Evolutionary conservation across 2,113 vertebrate genomes (phyloP), one percentile per base, ranked within the genome.

Genomic region (Sorex fumeus): DNA sequence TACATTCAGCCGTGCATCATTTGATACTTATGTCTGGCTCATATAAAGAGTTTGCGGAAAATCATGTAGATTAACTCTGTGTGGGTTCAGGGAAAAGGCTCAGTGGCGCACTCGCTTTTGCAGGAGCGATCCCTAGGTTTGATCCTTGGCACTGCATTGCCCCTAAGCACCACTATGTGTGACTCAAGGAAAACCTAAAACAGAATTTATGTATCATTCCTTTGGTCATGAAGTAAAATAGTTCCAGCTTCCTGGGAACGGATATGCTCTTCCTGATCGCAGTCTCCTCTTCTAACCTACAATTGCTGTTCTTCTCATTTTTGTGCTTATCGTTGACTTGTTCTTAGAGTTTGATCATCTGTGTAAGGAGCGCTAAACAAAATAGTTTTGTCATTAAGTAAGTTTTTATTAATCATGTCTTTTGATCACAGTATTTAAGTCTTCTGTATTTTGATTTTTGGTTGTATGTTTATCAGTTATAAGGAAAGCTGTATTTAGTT

Each of bases 361-460:
- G 8, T 43, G 16, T 72, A 47, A 43, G 16, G 2, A 83, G 71
- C 43, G 25, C 57, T 74, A 40, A 77, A 28, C 32, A 87, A 60
- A 87, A 50, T n/a, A n/a, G n/a, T n/a, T n/a, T n/a, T n/a, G n/a
- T n/a, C n/a, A n/a, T n/a, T n/a, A n/a, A n/a, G n/a, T n/a, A n/a
- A n/a, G n/a, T n/a, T 28, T 87, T 75, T 82, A 16, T 90, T 53
- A 70, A 91, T 78, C 4, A 15, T 53, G 5, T 7, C 8, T 7
- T 74, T 81, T 74, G 62, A 79, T 84, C 80, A 47, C 43, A 75
- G 25, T 82, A 43, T 66, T 77, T 81, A 71, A 76, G 62, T 89
- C 23, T 69, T 93, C 28, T 94, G 0, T 69, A 32, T 92, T 84
- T 53, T 70, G 62, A 53, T 75, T 89, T 94, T 64, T 43, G 50